Evolutionary conservation across 92 coral and sea anemone genomes (phyloP), one percentile per base, ranked within the genome.

Genomic region (Parazoanthus atlanticus): DNA sequence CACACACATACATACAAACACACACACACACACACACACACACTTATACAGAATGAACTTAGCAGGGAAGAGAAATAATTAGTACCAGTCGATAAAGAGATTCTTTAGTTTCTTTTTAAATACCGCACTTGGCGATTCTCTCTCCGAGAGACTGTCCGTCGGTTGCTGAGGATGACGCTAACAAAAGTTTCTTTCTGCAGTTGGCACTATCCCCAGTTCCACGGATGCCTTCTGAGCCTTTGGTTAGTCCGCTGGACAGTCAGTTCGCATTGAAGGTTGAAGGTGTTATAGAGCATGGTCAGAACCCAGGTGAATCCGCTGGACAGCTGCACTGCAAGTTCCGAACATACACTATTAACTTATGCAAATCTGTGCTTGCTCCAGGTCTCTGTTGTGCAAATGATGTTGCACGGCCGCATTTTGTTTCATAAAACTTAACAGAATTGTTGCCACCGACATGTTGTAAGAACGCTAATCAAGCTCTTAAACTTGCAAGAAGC

Each of bases 231-330:
- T 78, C 91, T n/a, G 99, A 97, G 43, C 93, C 95, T 31, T 85
- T 95, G 78, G 70, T 92, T 29, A 95, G 95, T 72, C 86, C 92
- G 58, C 89, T 94, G 91, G 99, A 97, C 49, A 95, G 95, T 41
- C 98, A 97, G 88, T 92, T 97, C 89, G 97, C 94, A 64, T 94
- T 97, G 52, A 97, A 97, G 89, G 95, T 97, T 52, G 99, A 97
- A 79, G 99, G 99, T 74, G 94, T 97, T 47, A 90, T 95, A 30
- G 96, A 96, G 76, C 97, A 95, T 70, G 89, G 93, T 64, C 95
- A 89, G 46, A 90, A 91, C 79, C 93, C 95, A 86, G 97, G 93
- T 92, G 46, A 58, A 61, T 61, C 28, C 69, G 69, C 69, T 61
- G 26, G 28, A 61, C 8, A 61, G 69, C 21, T 23, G 28, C 69